Evolutionary conservation across 2,888 invertebrate genomes (phyloP).

Genomic region (Ectemnius lituratus): DNA sequence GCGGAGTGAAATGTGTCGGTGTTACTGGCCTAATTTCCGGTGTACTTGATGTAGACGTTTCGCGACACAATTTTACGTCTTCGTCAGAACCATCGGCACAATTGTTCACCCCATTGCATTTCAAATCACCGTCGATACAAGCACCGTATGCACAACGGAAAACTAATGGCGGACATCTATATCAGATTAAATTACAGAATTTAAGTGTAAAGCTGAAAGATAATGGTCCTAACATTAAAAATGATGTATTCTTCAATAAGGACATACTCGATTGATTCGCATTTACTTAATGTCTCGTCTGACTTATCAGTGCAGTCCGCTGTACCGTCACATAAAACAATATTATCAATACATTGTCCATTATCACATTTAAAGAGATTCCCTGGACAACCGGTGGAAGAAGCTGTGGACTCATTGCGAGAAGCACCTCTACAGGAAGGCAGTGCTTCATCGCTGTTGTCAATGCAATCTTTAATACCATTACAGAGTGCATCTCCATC

Average conservation of each 20-base stretch:
- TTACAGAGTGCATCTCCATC: conserved; percentile 81
- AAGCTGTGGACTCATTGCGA: conserved; percentile 18
- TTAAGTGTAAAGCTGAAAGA: not conserved
- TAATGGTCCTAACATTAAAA: not conserved
- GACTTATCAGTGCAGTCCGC: conserved; percentile 68
- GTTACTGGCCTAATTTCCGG: conserved; percentile 6
- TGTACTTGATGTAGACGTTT: not conserved
- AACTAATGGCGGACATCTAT: conserved; percentile 69
- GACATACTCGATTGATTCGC: conserved; percentile 44
- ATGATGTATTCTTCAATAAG: not conserved
- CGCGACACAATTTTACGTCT: conserved; percentile 56
- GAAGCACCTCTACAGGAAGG: conserved; percentile 55
- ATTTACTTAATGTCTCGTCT: conserved; percentile 66
- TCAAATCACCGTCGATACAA: conserved; percentile 72
- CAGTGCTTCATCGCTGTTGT: conserved; percentile 79
- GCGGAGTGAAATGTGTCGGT: conserved; percentile 11
- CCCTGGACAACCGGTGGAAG: conserved; percentile 37
- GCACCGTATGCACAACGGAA: conserved; percentile 77
- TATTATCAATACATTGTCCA: conserved; percentile 65
- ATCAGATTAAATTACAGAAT: not conserved
- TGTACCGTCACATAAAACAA: conserved; percentile 69
- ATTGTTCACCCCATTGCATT: conserved; percentile 72
- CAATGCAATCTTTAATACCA: conserved; percentile 78
- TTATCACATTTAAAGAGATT: conserved; percentile 66
- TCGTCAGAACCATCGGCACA: conserved; percentile 78